Conservation (phyloP, 2,888 invertebrate species). For the Cancer borealis region DNA sequence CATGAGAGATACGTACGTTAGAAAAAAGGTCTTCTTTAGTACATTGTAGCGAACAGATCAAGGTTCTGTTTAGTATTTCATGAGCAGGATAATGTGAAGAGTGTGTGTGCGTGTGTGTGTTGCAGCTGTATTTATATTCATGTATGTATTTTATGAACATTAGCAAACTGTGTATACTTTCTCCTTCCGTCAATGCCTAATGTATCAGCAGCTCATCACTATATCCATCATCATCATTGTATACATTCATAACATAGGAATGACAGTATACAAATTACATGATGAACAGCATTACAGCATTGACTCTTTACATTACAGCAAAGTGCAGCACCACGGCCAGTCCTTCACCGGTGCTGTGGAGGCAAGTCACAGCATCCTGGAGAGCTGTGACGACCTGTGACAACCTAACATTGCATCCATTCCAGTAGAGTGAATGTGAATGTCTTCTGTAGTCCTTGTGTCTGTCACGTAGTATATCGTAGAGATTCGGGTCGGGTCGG, state of each 20-base stretch:
- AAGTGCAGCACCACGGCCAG: background rate
- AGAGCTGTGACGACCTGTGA: background rate
- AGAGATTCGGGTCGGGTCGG: background rate
- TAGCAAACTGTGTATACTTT: background rate
- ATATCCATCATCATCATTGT: background rate
- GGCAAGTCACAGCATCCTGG: background rate
- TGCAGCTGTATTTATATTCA: background rate
- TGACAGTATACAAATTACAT: background rate
- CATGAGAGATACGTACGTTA: background rate
- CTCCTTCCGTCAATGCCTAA: background rate
- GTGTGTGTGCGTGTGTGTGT: background rate
- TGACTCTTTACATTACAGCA: background rate
- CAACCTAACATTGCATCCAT: background rate
- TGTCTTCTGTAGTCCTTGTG: constrained; percentile 21
- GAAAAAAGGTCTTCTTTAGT: background rate
- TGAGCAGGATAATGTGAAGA: background rate
- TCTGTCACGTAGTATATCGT: constrained; percentile 2
- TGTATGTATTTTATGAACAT: background rate
- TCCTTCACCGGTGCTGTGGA: background rate
- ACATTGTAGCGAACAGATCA: background rate
- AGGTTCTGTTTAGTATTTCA: background rate
- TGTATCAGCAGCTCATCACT: background rate
- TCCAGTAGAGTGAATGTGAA: constrained; percentile 7
- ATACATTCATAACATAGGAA: background rate
- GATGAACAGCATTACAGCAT: background rate